phyloP scores from a whole-genome alignment of 2,797 vertebrate genomes.

The Echiichthys vipera region DNA sequence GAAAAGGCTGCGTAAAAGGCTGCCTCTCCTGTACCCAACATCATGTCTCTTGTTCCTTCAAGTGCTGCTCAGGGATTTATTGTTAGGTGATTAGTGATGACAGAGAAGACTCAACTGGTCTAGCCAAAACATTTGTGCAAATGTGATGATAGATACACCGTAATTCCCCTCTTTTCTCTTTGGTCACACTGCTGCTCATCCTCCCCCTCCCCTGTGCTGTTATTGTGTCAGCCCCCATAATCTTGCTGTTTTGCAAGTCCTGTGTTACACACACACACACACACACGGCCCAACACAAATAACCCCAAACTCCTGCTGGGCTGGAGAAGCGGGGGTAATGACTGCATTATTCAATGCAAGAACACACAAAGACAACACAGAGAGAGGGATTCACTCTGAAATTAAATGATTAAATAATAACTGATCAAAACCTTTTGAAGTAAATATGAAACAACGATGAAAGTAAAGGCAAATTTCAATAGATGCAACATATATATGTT shows the following conservation, averaged over 20 bases:
- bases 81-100: conserved; percentile 77
- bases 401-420: conserved; percentile 21
- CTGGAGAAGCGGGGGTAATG: conserved; percentile 22
- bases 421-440: conserved; percentile 15
- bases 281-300: conserved; percentile 50
- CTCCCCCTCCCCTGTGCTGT: conserved; percentile 31
- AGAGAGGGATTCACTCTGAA: conserved; percentile 22
- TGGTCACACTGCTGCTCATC: conserved; percentile 66
- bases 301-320: conserved; percentile 51
- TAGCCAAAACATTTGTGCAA: conserved; percentile 80
- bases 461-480: conserved; percentile 1
- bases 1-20: conserved; percentile 25
- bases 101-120: conserved; percentile 69
- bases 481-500: conserved; percentile 4
- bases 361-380: conserved; percentile 47
- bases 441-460: conserved; percentile 33
- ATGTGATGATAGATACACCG: conserved; percentile 74
- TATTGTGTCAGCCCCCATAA: conserved; percentile 58
- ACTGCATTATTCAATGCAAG: conserved; percentile 26
- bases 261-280: conserved; percentile 20
- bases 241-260: conserved; percentile 48
- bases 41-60: conserved; percentile 17
- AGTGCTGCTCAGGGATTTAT: conserved; percentile 57
- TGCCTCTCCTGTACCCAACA: conserved; percentile 15
- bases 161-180: conserved; percentile 67